Evolutionary conservation across 2,797 vertebrate genomes (phyloP), one percentile per base, ranked within the genome.

Genomic region (Lithobates sylvaticus): DNA sequence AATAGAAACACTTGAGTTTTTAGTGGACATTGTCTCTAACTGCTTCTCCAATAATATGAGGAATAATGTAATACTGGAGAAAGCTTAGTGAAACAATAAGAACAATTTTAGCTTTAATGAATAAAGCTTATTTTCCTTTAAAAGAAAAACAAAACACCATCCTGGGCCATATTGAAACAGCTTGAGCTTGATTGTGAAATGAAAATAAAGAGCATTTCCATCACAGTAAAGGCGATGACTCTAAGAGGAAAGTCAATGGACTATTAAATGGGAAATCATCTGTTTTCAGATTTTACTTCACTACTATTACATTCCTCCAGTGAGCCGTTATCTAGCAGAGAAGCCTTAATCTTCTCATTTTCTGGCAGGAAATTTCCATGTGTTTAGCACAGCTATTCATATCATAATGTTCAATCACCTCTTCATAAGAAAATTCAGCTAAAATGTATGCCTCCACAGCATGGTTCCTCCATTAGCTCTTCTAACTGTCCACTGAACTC

Each of bases 191-290:
- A 92, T 92, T 94, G 90, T 88, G 76, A 92, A 91, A 91, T 83
- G 82, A 91, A 93, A 93, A 91, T 89, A 90, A 91, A 93, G 85
- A 90, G 90, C 73, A 88, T 27, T 69, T 78, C 88, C 90, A 91
- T 94, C 89, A 91, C 90, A 87, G 81, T 86, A 10, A 91, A 94
- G 90, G 89, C 89, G 84, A 91, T 89, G 88, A 91, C 92, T 92
- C 89, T 93, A 95, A 93, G 91, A 92, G 88, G 89, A 93, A 95
- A 96, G 90, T 95, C 95, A 97, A 96, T 96, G 94, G 91, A 94
- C 94, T 96, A 96, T 95, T 96, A 97, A 98, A 97, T 95, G 94
- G 92, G 92, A 97, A 96, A 96, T 96, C 89, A 94, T 95, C 93
- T 96, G 94, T 95, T 97, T 97, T 94, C 93, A 94, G 91, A 93